Evolutionary conservation across 2,113 vertebrate genomes (phyloP).

Genomic region (Myanophis thanlyinensis): DNA sequence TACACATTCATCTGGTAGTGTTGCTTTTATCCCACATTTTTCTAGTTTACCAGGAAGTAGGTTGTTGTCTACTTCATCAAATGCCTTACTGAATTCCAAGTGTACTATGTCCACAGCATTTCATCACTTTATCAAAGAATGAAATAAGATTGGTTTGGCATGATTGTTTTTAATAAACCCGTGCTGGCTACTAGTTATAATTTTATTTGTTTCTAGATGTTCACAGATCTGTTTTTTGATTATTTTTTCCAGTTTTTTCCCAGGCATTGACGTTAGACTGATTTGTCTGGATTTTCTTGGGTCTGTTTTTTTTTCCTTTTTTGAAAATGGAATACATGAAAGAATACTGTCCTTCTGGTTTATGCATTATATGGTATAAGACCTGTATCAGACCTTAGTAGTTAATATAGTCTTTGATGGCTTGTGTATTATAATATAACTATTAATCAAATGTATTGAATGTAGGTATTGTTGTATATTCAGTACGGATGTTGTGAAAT

Average conservation of each 20-base stretch:
- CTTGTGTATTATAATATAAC: not conserved
- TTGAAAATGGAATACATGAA: not conserved
- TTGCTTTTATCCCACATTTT: no score
- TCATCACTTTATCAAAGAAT: no score
- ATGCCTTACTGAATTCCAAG: no score
- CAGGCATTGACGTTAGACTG: not conserved
- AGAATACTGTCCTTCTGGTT: not conserved
- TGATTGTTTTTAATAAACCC: no score
- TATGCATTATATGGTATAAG: not conserved
- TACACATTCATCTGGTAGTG: no score
- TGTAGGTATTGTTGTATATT: not conserved
- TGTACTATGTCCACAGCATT: no score
- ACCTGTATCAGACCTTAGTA: not conserved
- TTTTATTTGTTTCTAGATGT: no score
- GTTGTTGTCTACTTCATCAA: no score
- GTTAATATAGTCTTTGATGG: not conserved
- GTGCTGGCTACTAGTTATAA: no score
- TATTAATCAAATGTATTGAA: not conserved
- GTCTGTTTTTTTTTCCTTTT: not conserved
- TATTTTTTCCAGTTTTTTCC: not conserved
- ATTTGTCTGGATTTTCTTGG: not conserved
- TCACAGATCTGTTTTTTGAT: no score
- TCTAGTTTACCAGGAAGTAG: no score
- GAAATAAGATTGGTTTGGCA: no score
- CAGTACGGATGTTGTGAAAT: constrained; percentile 21